phyloP scores from a whole-genome alignment of 2,113 vertebrate species.

The Cacatua alba region DNA sequence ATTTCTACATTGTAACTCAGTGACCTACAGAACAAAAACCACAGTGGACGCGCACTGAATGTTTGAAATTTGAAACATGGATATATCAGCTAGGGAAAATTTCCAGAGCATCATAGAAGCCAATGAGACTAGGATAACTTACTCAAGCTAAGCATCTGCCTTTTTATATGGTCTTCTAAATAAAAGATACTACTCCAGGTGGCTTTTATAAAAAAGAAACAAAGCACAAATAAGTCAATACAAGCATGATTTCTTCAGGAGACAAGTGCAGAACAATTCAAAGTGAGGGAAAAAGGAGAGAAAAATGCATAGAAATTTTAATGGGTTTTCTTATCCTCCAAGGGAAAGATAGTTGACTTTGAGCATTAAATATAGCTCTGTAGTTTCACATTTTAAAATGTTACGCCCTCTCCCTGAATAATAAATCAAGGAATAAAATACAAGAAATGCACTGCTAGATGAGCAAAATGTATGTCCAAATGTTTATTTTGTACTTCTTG shows the following conservation, averaged over 20 bases:
- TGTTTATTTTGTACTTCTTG: not conserved
- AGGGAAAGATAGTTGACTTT: not conserved
- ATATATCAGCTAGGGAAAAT: too few species aligned
- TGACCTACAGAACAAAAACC: too few species aligned
- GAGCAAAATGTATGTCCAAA: not conserved
- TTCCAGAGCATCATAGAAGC: too few species aligned
- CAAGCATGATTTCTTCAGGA: not conserved
- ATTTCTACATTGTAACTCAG: too few species aligned
- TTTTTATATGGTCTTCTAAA: not conserved
- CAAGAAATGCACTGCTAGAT: not conserved
- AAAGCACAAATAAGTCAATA: not conserved
- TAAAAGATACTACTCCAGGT: not conserved
- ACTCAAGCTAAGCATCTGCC: not conserved
- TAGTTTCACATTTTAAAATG: not conserved
- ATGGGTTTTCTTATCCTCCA: not conserved
- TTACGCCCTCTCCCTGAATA: not conserved
- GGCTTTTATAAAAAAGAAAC: not conserved
- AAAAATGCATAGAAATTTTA: not conserved
- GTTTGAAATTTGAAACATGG: too few species aligned
- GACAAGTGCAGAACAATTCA: not conserved
- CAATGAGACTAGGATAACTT: not conserved
- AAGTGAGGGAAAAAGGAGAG: not conserved
- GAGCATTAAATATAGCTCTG: not conserved
- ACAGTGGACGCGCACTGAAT: too few species aligned
- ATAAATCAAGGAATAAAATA: not conserved